phyloP scores from a whole-genome alignment of 53 echinoderm and acorn worm genomes.

The Luidia sarsii region DNA sequence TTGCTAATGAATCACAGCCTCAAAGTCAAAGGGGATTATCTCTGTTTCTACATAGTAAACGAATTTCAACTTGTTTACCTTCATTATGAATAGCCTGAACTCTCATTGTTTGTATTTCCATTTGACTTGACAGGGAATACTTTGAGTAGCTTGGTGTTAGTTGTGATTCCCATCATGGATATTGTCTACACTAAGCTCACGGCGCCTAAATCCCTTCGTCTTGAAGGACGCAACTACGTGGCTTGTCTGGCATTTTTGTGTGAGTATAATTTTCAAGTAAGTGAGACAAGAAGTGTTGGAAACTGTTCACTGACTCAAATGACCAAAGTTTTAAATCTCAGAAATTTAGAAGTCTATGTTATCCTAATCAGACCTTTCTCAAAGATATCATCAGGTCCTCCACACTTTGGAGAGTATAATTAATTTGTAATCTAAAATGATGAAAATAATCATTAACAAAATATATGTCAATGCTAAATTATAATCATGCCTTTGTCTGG shows the following conservation, averaged over 20 bases:
- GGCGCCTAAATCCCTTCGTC: neutral
- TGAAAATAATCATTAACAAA: too few relatives aligned
- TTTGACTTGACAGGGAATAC: conserved; percentile 78
- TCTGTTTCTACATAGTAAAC: too few relatives aligned
- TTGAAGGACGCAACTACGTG: conserved; percentile 69
- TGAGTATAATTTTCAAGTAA: conserved; percentile 40
- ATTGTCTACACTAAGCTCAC: conserved; percentile 27
- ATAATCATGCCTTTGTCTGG: too few relatives aligned
- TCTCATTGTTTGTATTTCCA: neutral
- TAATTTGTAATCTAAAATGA: too few relatives aligned
- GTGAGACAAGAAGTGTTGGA: neutral
- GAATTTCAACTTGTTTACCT: too few relatives aligned
- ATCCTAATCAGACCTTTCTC: too few relatives aligned
- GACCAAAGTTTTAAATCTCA: neutral
- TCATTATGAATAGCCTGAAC: neutral
- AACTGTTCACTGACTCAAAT: neutral
- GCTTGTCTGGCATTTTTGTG: conserved; percentile 65
- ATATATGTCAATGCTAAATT: too few relatives aligned
- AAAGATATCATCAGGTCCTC: too few relatives aligned
- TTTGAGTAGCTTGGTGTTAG: conserved; percentile 71
- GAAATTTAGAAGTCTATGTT: neutral
- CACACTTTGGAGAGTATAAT: too few relatives aligned
- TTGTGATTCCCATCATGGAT: conserved; percentile 72
- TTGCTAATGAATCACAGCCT: too few relatives aligned
- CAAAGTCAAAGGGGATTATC: too few relatives aligned